phyloP scores from a whole-genome alignment of 2,113 vertebrate species.

The Cephalopholis sonnerati region DNA sequence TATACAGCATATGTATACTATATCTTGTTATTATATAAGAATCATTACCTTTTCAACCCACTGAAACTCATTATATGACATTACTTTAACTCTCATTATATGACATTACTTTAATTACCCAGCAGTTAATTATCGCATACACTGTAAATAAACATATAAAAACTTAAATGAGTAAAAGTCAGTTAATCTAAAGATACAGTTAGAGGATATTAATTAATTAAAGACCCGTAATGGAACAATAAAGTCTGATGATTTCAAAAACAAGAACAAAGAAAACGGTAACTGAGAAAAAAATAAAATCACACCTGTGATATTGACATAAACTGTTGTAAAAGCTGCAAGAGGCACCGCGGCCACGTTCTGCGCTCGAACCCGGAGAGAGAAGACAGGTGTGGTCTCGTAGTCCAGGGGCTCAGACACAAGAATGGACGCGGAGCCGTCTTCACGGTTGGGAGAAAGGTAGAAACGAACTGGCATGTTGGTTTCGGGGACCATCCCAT shows the following conservation, averaged over 20 bases:
- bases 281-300: neutral
- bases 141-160: neutral
- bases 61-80: neutral
- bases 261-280: neutral
- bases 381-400: conserved; percentile 88
- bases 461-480: conserved; percentile 93
- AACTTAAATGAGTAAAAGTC: neutral
- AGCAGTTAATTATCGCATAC: neutral
- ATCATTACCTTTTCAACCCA: neutral
- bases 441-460: conserved; percentile 90
- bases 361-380: conserved; percentile 89
- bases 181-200: neutral
- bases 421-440: conserved; percentile 90
- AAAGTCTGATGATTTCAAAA: neutral
- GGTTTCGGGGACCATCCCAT: conserved; percentile 91
- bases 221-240: neutral
- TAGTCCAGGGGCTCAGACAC: conserved; percentile 91
- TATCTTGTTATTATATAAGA: neutral
- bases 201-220: neutral
- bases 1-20: neutral
- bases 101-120: neutral
- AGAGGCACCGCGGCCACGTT: conserved; percentile 91
- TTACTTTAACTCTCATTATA: neutral
- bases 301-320: conserved; percentile 90
- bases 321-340: conserved; percentile 88